Conservation (phyloP, 2,797 vertebrate genomes). For the Acestrorhynchus altus region DNA sequence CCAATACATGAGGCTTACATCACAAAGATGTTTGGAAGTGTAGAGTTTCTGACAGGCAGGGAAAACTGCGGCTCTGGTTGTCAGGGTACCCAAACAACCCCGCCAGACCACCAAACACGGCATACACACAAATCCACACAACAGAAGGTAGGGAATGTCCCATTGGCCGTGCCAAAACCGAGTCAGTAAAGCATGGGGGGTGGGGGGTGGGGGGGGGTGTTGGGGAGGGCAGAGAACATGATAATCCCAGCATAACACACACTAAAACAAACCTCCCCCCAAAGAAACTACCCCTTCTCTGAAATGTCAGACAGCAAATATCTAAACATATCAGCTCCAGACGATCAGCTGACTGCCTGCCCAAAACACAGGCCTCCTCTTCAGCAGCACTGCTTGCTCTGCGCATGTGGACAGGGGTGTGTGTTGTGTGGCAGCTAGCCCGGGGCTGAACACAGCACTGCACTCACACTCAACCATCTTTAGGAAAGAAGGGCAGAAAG, state of each 20-base stretch:
- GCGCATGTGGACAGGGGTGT: constrained; percentile 65
- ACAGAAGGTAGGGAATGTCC: constrained; percentile 31
- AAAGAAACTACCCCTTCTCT: constrained; percentile 16
- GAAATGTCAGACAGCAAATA: constrained; percentile 41
- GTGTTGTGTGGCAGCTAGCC: constrained; percentile 51
- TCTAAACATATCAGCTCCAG: constrained; percentile 49
- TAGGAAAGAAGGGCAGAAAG: constrained; percentile 32
- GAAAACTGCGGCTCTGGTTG: constrained; percentile 69
- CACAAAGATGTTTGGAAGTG: constrained; percentile 5
- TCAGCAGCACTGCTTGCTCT: constrained; percentile 60
- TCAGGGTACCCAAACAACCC: constrained; percentile 79
- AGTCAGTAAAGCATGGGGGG: constrained; percentile 30
- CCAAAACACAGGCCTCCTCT: constrained; percentile 64
- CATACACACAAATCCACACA: constrained; percentile 52
- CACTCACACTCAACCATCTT: constrained; percentile 68
- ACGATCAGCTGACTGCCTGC: constrained; percentile 66
- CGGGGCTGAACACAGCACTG: constrained; percentile 52
- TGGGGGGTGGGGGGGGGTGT: no score
- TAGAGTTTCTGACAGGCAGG: constrained; percentile 54
- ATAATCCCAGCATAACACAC: constrained; percentile 47
- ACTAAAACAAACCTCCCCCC: constrained; percentile 26
- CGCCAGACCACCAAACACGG: constrained; percentile 45
- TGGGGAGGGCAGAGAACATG: constrained; percentile 40
- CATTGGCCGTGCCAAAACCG: constrained; percentile 22
- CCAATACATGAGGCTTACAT: constrained; percentile 1